Evolutionary conservation across 35 echinoderm and acorn worm genomes (phyloP), one percentile per base, ranked within the genome.

Genomic region (Eucidaris tribuloides): DNA sequence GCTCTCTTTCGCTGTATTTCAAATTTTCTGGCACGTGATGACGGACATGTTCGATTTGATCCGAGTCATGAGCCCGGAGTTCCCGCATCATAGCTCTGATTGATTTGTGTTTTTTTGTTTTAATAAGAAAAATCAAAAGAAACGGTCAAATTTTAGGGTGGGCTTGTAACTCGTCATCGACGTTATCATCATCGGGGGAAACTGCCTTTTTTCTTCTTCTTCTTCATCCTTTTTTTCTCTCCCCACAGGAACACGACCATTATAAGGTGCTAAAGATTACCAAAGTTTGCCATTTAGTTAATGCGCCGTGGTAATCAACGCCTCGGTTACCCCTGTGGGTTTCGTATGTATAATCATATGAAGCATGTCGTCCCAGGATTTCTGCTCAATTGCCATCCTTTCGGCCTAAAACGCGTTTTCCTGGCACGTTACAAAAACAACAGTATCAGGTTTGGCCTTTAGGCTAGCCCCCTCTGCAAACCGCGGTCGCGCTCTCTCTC

Each of bases 401-500:
- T 74, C 68, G 68, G 15, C 68, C 68, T 74, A 74, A 74, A 74
- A 74, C 68, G 68, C 68, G 68, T 74, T 74, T 74, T 74, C 68
- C 68, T 74, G 68, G 68, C 68, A 74, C 68, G 68, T 74, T 74
- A 74, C 68, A 74, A 74, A 74, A 74, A 74, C 68, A 74, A 74
- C 68, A 74, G 68, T 74, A 74, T 74, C 68, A 36, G 68, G 68
- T 74, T 74, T 74, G 68, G 68, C 68, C 68, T 74, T 74, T 74
- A 74, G 68, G 68, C 68, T 24, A 74, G 68, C 24, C n/a, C 9
- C 48, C 9, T n/a, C 48, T 52, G 9, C 9, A 9, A 9, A 9
- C 48, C 48, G 9, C 48, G 9, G 9, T n/a, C 48, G 9, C 61
- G 28, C 61, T 34, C 22, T 64, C 61, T 64, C 61, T 64, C 68